Evolutionary conservation across 2,888 invertebrate species (phyloP).

Genomic region (Acanthopleura granulata): DNA sequence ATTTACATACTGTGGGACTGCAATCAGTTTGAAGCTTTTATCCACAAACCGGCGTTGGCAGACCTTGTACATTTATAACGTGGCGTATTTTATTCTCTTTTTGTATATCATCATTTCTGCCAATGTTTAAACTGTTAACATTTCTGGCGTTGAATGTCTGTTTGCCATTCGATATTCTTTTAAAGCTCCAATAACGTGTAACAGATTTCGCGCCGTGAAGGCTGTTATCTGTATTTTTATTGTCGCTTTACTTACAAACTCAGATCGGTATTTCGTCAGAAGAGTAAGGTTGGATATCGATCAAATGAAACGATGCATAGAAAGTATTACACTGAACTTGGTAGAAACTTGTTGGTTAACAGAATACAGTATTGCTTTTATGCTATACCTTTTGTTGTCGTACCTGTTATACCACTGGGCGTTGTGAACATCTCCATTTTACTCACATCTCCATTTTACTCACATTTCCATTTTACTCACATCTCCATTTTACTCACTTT

Average conservation of each 20-base stretch:
- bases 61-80: background rate
- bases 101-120: background rate
- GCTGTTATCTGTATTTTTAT: background rate
- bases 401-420: background rate
- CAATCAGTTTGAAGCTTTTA: background rate
- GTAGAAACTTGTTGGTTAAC: background rate
- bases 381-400: background rate
- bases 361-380: background rate
- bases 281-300: background rate
- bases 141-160: background rate
- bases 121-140: background rate
- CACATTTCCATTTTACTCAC: background rate
- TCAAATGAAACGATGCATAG: background rate
- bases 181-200: background rate
- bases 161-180: background rate
- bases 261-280: background rate
- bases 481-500: background rate
- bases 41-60: background rate
- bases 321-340: background rate
- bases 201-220: background rate
- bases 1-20: background rate
- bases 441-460: background rate
- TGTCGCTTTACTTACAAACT: background rate
- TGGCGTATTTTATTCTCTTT: background rate
- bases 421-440: background rate